Base-by-base conservation (phyloP, 2,797 vertebrate species). In the Emys orbicularis region DNA sequence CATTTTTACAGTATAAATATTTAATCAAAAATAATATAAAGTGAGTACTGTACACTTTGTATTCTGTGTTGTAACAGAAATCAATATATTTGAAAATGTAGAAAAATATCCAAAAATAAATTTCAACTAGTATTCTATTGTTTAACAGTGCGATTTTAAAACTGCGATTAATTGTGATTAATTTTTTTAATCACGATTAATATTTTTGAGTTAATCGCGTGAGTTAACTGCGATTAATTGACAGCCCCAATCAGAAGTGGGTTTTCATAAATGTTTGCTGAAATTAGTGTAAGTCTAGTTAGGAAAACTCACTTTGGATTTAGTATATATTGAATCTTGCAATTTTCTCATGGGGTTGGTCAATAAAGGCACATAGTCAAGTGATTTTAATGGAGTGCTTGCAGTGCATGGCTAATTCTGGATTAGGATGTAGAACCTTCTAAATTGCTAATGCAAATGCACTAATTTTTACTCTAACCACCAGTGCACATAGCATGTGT, bases 401-500 rank as follows among this genome's bases (percentile, higher is more conserved):
- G 5, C n/a, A 12, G 65, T 41, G 34, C 3, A 2, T 41, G n/a
- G n/a, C 41, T 47, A 77, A 27, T 77, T 77, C 44, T 29, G 74
- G 27, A 29, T 77, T 77, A 47, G 41, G 54, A 18, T 47, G 44
- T 44, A 47, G 74, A 49, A 31, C 27, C 85, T 37, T 16, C 88
- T 16, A 1, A 8, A 25, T 1, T 0, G 52, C 6, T 54, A 27
- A 18, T 4, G 5, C 18, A 25, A 18, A 13, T 4, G 61, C 4
- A 0, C 44, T 85, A 80, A 21, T 37, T 81, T 57, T 52, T 15
- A 0, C 34, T 52, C 41, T 61, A 49, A 0, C 31, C 49, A 0
- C 54, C 16, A n/a, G 53, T 31, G 41, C 57, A 47, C 34, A 68
- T 29, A 56, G 0, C 0, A 0, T 65, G 72, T 41, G 77, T 50